phyloP scores from a whole-genome alignment of 1,140 invertebrate genomes.

The Bombus sibiricus region DNA sequence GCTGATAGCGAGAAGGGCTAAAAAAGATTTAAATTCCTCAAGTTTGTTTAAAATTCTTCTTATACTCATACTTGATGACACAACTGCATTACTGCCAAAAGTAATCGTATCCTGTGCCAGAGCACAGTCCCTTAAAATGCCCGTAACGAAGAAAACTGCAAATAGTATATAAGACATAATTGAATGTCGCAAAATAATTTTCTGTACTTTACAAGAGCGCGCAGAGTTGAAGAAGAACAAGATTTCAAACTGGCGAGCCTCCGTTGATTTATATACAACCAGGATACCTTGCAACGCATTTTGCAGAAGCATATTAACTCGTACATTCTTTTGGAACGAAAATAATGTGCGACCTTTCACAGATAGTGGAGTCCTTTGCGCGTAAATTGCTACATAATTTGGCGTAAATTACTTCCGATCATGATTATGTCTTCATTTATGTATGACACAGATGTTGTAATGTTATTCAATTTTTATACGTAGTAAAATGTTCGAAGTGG shows the following conservation, averaged over 20 bases:
- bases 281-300: constrained; percentile 16
- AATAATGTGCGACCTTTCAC: constrained; percentile 59
- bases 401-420: constrained; percentile 61
- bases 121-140: background rate
- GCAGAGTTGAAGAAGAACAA: constrained; percentile 10
- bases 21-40: background rate
- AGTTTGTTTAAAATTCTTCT: background rate
- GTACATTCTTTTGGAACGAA: constrained; percentile 58
- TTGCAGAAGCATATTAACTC: constrained; percentile 57
- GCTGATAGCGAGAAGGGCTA: no score
- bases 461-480: constrained; percentile 13
- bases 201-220: background rate
- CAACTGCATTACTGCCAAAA: background rate
- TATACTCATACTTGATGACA: constrained; percentile 41
- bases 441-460: constrained; percentile 16
- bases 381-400: constrained; percentile 30
- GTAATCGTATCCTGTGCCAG: constrained; percentile 3
- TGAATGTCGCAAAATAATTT: background rate
- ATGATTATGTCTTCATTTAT: constrained; percentile 49
- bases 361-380: constrained; percentile 24
- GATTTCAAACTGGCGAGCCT: no score
- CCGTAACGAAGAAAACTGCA: background rate
- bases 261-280: constrained; percentile 41
- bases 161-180: constrained; percentile 6
- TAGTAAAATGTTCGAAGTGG: constrained; percentile 4